A percentile compares a stretch with the other conserved stretches of the same genome.
phyloP scores from a whole-genome alignment of 2,797 vertebrate species.

The Enteromius thamalakanensis region DNA sequence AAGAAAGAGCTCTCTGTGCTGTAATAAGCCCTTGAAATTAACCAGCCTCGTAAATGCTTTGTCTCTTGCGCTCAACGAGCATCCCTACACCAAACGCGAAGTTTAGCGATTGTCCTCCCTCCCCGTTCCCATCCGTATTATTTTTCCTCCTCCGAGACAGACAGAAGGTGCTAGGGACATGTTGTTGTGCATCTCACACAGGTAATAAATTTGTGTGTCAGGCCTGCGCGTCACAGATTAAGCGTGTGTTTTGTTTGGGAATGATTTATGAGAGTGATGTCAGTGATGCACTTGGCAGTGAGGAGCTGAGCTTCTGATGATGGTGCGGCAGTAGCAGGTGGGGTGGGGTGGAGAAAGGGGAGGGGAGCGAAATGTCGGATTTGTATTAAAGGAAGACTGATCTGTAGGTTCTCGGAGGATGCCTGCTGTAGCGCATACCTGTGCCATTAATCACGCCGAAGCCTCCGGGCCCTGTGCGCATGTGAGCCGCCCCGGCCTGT shows the following conservation, averaged over 20 bases:
- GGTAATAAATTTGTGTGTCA: constrained; percentile 80
- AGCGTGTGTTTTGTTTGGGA: constrained; percentile 81
- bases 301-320: constrained; percentile 75
- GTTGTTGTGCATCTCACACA: constrained; percentile 74
- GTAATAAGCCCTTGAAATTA: constrained; percentile 72
- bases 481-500: constrained; percentile 64
- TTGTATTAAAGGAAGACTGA: constrained; percentile 84
- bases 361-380: constrained; percentile 76
- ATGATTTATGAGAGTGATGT: constrained; percentile 86
- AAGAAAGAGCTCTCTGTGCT: constrained; percentile 73
- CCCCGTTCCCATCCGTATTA: constrained; percentile 45
- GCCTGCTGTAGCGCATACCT: constrained; percentile 81
- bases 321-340: constrained; percentile 60
- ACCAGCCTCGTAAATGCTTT: constrained; percentile 72
- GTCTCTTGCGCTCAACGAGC: constrained; percentile 69
- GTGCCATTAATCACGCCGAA: constrained; percentile 83
- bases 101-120: constrained; percentile 66
- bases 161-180: constrained; percentile 73
- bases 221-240: constrained; percentile 79
- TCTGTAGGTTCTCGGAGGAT: constrained; percentile 82
- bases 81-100: constrained; percentile 65
- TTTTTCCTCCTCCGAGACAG: constrained; percentile 62
- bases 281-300: constrained; percentile 75
- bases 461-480: constrained; percentile 70
- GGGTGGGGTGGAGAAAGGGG: constrained; percentile 58